These are phyloP conservation scores for Zeugodacus cucurbitae DNA, from an alignment of 1,140 invertebrate species.

Conservation along the genomic window DNA sequence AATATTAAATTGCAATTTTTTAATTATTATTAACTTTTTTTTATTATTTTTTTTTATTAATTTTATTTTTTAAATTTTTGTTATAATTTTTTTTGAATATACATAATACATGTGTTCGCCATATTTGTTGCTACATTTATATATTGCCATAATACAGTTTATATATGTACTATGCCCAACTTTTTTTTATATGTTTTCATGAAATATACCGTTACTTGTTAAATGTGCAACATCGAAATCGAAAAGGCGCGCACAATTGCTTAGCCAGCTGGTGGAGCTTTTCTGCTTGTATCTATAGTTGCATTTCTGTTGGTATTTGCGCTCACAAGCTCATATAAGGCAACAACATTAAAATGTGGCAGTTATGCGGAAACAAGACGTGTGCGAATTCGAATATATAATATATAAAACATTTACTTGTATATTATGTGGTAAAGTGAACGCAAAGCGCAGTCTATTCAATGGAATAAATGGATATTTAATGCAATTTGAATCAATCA, in stretches of 20 bases:
- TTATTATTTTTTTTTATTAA: neutral
- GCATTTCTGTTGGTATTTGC: neutral
- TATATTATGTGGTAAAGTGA: neutral
- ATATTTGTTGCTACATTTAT: neutral
- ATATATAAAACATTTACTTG: neutral
- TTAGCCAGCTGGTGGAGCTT: neutral
- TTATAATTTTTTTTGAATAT: neutral
- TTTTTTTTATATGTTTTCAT: neutral
- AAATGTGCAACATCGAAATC: slow-evolving; percentile 15
- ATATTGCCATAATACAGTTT: neutral
- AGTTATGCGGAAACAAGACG: neutral
- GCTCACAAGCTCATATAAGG: neutral
- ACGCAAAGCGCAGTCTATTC: neutral
- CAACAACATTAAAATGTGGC: neutral
- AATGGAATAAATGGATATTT: neutral
- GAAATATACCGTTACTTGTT: neutral
- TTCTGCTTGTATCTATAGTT: neutral
- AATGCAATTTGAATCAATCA: neutral
- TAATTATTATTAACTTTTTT: neutral
- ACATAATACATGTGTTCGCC: neutral
- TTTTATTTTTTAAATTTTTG: neutral
- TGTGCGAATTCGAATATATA: neutral
- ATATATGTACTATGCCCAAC: neutral
- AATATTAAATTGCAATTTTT: neutral
- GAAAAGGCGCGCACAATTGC: slow-evolving; percentile 13